Conservation (phyloP, 2,797 vertebrate species). For the Bradypodion pumilum region DNA sequence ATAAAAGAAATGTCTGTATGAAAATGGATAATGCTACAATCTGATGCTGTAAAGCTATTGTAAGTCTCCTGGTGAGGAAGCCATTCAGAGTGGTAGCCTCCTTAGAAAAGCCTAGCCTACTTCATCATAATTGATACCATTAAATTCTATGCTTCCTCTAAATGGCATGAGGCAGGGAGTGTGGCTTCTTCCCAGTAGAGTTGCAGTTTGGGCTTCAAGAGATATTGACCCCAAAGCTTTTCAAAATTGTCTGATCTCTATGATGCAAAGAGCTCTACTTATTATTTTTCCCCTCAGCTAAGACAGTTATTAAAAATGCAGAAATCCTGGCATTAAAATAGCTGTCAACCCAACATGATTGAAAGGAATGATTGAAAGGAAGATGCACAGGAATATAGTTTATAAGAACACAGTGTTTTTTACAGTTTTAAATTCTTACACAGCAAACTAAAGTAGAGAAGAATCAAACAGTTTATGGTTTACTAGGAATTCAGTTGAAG, state of each 20-base stretch:
- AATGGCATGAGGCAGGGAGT: neutral
- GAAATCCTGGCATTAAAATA: neutral
- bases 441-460: too few relatives aligned
- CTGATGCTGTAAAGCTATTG: neutral
- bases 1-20: neutral
- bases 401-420: neutral
- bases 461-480: too few relatives aligned
- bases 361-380: too few relatives aligned
- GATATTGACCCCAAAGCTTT: neutral
- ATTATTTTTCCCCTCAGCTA: neutral
- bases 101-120: neutral
- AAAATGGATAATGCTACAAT: constrained; percentile 9
- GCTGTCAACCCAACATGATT: neutral
- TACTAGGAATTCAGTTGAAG: too few relatives aligned
- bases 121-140: neutral
- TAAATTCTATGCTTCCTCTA: neutral
- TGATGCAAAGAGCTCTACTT: neutral
- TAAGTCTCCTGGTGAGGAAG: neutral
- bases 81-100: neutral
- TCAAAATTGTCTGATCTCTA: neutral
- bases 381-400: neutral
- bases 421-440: too few relatives aligned
- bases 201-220: neutral
- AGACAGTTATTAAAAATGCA: neutral
- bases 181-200: too few relatives aligned